A percentile compares a stretch with the other conserved stretches of the same genome.
These are phyloP conservation scores for Aelia acuminata DNA, from an alignment of 2,888 invertebrate species.

Conservation along the genomic window DNA sequence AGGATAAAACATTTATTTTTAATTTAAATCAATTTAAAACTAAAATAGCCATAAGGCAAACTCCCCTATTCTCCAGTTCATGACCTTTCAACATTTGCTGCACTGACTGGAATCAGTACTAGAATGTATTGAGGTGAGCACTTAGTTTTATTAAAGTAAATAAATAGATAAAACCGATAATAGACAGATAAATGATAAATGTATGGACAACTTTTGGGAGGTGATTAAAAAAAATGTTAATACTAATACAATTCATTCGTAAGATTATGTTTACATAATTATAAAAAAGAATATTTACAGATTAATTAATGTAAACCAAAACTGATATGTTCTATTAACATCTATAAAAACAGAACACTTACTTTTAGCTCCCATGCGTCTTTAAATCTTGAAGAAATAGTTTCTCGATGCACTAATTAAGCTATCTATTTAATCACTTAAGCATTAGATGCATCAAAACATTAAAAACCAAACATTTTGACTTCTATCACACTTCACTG, in stretches of 20 bases:
- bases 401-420: background rate
- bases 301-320: background rate
- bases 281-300: background rate
- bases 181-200: no score
- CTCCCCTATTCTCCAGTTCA: background rate
- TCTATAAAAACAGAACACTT: constrained; percentile 37
- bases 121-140: background rate
- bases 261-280: background rate
- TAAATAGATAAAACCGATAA: background rate
- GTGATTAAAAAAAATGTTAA: no score
- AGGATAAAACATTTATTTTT: background rate
- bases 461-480: background rate
- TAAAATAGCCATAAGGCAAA: background rate
- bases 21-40: background rate
- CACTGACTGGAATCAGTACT: background rate
- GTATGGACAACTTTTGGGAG: no score
- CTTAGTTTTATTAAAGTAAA: background rate
- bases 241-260: background rate
- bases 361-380: constrained; percentile 46
- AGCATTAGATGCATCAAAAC: background rate
- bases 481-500: constrained; percentile 33
- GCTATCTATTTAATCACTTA: constrained; percentile 24
- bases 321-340: background rate
- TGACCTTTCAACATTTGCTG: constrained; percentile 6
- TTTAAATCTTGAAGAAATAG: constrained; percentile 21